These are phyloP conservation scores for Catalaphyllia jardinei DNA, from an alignment of 64 coral and sea anemone genomes.

Conservation along the genomic window DNA sequence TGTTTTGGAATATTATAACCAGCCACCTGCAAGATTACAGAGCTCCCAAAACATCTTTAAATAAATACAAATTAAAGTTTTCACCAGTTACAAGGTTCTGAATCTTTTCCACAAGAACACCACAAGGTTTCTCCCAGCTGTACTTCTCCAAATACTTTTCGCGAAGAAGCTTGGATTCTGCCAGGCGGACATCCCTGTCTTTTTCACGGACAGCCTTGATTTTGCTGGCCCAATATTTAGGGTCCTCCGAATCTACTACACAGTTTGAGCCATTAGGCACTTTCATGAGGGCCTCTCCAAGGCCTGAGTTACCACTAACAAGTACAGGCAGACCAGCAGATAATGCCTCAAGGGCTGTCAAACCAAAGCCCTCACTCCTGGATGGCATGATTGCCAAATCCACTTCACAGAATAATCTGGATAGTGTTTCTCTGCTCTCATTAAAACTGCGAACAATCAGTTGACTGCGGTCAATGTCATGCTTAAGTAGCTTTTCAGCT, in stretches of 20 bases:
- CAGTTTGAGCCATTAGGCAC: background rate
- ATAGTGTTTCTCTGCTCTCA: background rate
- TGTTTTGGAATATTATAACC: too few relatives aligned
- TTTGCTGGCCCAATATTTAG: background rate
- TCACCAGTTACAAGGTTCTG: background rate
- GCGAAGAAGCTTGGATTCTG: background rate
- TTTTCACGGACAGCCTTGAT: background rate
- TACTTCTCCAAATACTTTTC: background rate
- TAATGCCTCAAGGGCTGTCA: conserved; percentile 14
- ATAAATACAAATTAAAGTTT: too few relatives aligned
- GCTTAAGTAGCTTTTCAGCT: background rate
- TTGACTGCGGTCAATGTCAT: background rate
- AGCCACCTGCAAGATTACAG: too few relatives aligned
- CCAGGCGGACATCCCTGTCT: background rate
- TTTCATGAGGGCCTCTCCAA: background rate
- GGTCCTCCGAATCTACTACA: background rate
- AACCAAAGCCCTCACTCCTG: conserved; percentile 13
- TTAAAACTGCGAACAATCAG: background rate
- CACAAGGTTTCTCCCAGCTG: background rate
- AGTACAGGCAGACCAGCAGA: conserved; percentile 37
- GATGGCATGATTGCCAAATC: conserved; percentile 32
- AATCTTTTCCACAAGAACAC: background rate
- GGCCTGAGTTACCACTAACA: conserved; percentile 5
- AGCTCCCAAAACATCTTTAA: too few relatives aligned
- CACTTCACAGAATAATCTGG: background rate